A percentile compares a stretch with the other conserved stretches of the same genome.
Evolutionary conservation across 92 coral and sea anemone genomes (phyloP).

Genomic region (Micromussa lordhowensis): DNA sequence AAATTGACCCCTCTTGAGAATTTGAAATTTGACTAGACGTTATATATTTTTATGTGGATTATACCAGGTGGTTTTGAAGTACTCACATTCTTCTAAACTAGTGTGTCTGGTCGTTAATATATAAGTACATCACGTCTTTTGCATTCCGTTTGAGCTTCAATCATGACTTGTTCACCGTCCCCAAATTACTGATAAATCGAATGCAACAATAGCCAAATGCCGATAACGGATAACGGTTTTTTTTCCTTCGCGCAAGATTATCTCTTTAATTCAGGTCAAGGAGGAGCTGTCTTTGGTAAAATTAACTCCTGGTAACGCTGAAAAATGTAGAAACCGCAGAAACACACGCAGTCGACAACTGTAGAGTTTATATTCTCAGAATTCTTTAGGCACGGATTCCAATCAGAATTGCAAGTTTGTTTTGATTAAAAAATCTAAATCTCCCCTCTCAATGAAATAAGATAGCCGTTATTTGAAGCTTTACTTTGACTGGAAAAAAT

Average conservation of each 20-base stretch:
- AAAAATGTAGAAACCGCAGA: not conserved
- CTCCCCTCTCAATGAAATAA: not conserved
- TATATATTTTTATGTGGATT: too few relatives aligned
- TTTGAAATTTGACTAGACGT: too few relatives aligned
- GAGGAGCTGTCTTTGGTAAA: not conserved
- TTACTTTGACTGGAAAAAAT: not conserved
- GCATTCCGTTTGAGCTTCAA: not conserved
- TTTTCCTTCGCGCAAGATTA: not conserved
- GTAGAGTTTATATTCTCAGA: not conserved
- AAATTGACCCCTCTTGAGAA: not conserved
- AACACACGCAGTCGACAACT: not conserved
- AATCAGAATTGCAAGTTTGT: not conserved
- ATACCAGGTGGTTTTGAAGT: not conserved
- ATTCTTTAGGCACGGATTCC: not conserved
- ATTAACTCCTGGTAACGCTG: not conserved
- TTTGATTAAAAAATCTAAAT: not conserved
- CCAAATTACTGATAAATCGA: not conserved
- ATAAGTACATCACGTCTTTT: not conserved
- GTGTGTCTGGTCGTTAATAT: not conserved
- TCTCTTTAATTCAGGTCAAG: not conserved
- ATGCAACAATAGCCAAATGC: not conserved
- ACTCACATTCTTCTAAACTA: not conserved
- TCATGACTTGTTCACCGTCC: not conserved
- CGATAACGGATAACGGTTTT: not conserved
- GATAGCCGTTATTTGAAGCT: not conserved